These are phyloP conservation scores for Anas platyrhynchos DNA, from an alignment of 2,113 vertebrate genomes.

Conservation along the genomic window DNA sequence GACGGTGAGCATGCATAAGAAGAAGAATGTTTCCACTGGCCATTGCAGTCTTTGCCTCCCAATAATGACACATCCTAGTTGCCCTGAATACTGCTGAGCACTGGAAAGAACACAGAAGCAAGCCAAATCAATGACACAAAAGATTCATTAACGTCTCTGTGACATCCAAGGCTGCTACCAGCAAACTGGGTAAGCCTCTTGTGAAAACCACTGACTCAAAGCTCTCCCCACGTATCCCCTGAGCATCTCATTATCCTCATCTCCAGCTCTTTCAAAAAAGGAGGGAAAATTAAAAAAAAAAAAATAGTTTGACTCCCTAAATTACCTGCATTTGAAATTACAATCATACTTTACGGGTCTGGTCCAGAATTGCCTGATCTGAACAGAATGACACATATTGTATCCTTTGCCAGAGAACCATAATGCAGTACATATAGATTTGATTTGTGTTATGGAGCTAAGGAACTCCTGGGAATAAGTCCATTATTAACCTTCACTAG, in stretches of 20 bases:
- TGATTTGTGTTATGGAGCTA: neutral
- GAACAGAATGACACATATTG: neutral
- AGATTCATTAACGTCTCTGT: constrained; percentile 11
- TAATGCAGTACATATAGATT: neutral
- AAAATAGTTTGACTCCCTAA: neutral
- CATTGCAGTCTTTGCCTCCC: constrained; percentile 38
- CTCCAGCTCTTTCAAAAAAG: neutral
- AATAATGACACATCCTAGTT: constrained; percentile 22
- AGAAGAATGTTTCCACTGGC: constrained; percentile 43
- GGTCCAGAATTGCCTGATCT: neutral
- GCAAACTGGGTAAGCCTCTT: neutral
- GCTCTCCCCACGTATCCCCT: neutral
- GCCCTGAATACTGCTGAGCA: constrained; percentile 18
- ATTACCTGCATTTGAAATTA: neutral
- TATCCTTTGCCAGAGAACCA: neutral
- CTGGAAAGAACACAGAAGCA: constrained; percentile 24
- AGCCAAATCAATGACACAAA: constrained; percentile 26
- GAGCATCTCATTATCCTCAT: neutral
- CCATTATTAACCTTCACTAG: neutral
- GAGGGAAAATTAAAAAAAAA: neutral
- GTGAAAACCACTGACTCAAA: neutral
- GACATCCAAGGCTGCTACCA: neutral
- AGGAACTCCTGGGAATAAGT: neutral
- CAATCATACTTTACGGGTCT: neutral
- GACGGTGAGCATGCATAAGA: constrained; percentile 25